These are phyloP conservation scores for Orthosia gothica DNA, from an alignment of 2,888 invertebrate species.

Conservation along the genomic window DNA sequence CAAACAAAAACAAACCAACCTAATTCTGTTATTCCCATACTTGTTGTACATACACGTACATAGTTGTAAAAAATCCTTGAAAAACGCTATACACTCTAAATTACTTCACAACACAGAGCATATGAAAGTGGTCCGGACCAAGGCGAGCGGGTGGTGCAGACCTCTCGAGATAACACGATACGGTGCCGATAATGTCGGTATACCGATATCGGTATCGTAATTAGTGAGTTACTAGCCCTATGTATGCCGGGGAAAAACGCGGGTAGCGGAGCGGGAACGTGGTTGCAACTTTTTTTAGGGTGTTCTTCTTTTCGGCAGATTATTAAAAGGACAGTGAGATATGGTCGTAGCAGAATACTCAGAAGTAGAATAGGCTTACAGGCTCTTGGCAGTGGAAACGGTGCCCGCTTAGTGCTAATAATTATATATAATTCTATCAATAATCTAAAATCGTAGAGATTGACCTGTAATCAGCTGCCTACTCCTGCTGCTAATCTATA, in stretches of 20 bases:
- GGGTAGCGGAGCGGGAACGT: not conserved
- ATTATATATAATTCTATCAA: no score
- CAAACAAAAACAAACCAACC: not conserved
- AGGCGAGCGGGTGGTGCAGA: constrained; percentile 56
- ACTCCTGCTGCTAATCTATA: no score
- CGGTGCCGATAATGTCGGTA: constrained; percentile 37
- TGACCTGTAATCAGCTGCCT: no score
- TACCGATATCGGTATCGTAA: constrained; percentile 54
- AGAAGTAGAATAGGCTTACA: no score
- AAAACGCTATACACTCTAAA: constrained; percentile 48
- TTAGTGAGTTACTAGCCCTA: constrained; percentile 40
- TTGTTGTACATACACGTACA: not conserved
- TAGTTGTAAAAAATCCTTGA: constrained; percentile 43
- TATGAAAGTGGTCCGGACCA: constrained; percentile 61
- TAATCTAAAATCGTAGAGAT: no score
- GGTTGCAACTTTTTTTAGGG: no score
- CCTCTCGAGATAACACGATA: constrained; percentile 50
- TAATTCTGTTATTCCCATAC: constrained; percentile 4
- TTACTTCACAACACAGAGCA: constrained; percentile 43
- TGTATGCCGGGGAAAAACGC: constrained; percentile 1
- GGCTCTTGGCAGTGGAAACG: no score
- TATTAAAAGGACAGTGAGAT: no score
- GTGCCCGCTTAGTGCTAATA: no score
- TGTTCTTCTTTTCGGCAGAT: no score
- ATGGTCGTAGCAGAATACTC: no score